Evolutionary conservation across 2,797 vertebrate species (phyloP).

Genomic region (Oceanodroma leucorhoa): DNA sequence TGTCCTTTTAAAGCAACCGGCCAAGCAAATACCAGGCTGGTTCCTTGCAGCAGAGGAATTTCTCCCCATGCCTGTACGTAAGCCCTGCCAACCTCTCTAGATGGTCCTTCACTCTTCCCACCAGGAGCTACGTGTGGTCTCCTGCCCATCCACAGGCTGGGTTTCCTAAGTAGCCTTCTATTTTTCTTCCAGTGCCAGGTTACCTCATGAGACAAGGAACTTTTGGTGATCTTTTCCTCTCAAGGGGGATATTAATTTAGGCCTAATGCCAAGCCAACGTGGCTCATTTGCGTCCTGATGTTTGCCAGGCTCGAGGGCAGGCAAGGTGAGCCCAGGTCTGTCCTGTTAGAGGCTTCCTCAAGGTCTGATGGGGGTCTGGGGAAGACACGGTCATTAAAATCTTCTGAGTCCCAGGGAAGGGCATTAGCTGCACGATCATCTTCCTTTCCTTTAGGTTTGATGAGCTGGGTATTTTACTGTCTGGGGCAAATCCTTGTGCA

Average conservation of each 20-base stretch:
- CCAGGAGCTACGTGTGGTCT: rapidly evolving
- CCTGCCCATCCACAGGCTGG: not conserved
- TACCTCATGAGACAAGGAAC: not conserved
- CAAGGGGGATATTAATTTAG: not conserved
- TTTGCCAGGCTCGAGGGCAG: not conserved
- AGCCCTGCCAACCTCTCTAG: not conserved
- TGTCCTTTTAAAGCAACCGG: not conserved
- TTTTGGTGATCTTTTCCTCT: not conserved
- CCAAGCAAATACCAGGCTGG: not conserved
- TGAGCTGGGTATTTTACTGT: rapidly evolving
- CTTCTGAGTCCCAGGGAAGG: not conserved
- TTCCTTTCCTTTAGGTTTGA: not conserved
- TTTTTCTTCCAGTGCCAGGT: not conserved
- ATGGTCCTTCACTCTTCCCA: not conserved
- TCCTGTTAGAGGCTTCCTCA: not conserved
- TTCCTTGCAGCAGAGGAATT: not conserved
- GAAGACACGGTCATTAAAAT: rapidly evolving
- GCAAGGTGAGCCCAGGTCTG: not conserved
- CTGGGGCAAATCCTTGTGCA: not conserved
- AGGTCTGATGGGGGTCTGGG: not conserved
- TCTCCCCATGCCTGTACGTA: rapidly evolving
- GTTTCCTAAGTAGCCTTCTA: not conserved
- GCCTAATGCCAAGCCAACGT: rapidly evolving
- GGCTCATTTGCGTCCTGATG: not conserved
- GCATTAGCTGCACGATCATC: not conserved